These are phyloP conservation scores for Lepas anatifera DNA, from an alignment of 2,888 invertebrate genomes.

Conservation along the genomic window DNA sequence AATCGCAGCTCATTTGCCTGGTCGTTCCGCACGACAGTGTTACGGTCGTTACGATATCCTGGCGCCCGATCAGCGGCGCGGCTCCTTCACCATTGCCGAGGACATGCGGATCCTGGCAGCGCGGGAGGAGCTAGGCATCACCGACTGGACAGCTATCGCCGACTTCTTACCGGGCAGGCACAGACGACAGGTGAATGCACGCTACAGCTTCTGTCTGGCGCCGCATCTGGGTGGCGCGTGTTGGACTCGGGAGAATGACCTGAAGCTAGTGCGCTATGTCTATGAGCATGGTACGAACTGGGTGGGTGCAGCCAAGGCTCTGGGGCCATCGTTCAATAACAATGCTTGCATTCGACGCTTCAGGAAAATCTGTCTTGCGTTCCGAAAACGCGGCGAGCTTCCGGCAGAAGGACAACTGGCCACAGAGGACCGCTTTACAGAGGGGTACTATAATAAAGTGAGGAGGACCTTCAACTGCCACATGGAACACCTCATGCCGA, in stretches of 20 bases:
- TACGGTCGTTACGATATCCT: background rate
- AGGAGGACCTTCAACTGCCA: background rate
- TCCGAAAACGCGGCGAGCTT: background rate
- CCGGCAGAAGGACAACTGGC: background rate
- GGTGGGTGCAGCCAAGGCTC: background rate
- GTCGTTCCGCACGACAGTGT: background rate
- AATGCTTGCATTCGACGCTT: background rate
- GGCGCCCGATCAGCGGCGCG: background rate
- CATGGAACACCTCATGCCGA: background rate
- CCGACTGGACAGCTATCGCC: background rate
- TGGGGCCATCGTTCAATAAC: background rate
- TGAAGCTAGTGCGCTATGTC: background rate
- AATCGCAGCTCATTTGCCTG: background rate
- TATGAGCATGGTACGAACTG: background rate
- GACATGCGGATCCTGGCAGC: background rate
- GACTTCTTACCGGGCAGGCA: background rate
- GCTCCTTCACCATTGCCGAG: background rate
- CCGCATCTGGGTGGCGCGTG: background rate
- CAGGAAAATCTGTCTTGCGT: background rate
- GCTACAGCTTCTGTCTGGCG: background rate
- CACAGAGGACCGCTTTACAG: too few relatives aligned
- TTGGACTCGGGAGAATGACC: background rate
- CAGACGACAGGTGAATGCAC: background rate
- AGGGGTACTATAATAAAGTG: background rate
- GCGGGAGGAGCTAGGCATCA: background rate